Evolutionary conservation across 2,888 invertebrate genomes (phyloP), one percentile per base, ranked within the genome.

Genomic region (Lamellibrachia columna): DNA sequence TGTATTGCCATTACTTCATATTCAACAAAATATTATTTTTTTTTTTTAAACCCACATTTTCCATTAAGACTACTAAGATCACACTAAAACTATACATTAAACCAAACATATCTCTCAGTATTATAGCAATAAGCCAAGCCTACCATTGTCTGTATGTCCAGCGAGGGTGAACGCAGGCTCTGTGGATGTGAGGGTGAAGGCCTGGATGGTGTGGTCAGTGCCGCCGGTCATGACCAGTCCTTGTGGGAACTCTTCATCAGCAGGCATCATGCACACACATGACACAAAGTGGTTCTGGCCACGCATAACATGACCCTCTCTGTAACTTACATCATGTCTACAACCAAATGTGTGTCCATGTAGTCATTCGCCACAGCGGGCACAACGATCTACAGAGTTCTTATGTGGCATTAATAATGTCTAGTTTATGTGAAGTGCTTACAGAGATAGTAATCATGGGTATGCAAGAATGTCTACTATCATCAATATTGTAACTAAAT

Each of bases 251-350:
- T 97, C 97, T 94, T 97, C 97, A 94, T 97, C 97, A 0, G 98
- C 98, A 91, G 98, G 98, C 94, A 98, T 96, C 95, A 98, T 98
- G 95, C 98, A 98, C 1, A 99, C 98, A 94, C 98, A 97, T 0
- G 98, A 98, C 0, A 99, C 98, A 96, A 98, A 99, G 96, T 98
- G 98, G 92, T 97, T 97, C 96, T 99, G 99, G 53, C 98, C 98
- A 95, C 97, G 95, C 94, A 96, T 95, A 53, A 95, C 94, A 92
- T 95, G 95, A 11, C 94, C 95, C 93, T 95, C 95, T 53, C 93
- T 94, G 93, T 95, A 96, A 7, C 95, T 95, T 91, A 92, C 92
- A 75, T 94, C 94, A 95, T 95, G 97, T 95, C 97, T 97, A 95
- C 53, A 96, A 96, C 94, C 28, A 91, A 28, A 91, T 11, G 52